phyloP scores from a whole-genome alignment of 2,888 invertebrate species.

The Stenchaetothrips biformis region DNA sequence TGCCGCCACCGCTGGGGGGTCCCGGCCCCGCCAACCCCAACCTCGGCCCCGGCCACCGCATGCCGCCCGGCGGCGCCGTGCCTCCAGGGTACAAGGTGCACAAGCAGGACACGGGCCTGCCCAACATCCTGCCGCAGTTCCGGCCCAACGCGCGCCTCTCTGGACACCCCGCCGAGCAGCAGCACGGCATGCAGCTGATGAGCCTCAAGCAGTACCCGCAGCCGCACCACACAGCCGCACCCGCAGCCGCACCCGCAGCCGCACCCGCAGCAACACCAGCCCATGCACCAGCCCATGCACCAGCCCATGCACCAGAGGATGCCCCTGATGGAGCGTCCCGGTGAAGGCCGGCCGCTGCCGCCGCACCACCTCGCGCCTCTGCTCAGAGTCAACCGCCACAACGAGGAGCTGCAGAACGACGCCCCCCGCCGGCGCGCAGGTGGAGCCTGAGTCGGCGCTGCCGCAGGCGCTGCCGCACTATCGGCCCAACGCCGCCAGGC shows the following conservation, averaged over 20 bases:
- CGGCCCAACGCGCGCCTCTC: conserved; percentile 54
- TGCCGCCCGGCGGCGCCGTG: background rate
- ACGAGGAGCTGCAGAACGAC: background rate
- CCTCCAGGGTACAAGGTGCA: conserved; percentile 6
- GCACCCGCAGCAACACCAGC: conserved; percentile 35
- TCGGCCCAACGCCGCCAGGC: background rate
- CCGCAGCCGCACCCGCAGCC: conserved; percentile 32
- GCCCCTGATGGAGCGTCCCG: conserved; percentile 6
- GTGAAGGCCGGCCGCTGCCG: background rate
- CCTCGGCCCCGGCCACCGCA: too few relatives aligned
- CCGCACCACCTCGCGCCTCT: background rate
- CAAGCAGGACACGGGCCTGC: conserved; percentile 45
- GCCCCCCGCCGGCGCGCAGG: background rate
- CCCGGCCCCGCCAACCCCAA: too few relatives aligned
- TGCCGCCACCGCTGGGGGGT: background rate
- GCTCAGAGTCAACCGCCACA: background rate
- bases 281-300: conserved; percentile 39
- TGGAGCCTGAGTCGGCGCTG: background rate
- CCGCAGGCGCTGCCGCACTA: conserved; percentile 31
- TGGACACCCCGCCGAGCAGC: conserved; percentile 44
- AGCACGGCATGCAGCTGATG: conserved; percentile 26
- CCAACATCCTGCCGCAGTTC: conserved; percentile 68
- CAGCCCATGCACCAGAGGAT: conserved; percentile 31
- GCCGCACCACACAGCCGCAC: conserved; percentile 25
- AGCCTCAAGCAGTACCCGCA: conserved; percentile 29